A percentile compares a stretch with the other conserved stretches of the same genome.
These are phyloP conservation scores for Halcyon smyrnensis DNA, from an alignment of 2,797 vertebrate genomes.

Conservation along the genomic window DNA sequence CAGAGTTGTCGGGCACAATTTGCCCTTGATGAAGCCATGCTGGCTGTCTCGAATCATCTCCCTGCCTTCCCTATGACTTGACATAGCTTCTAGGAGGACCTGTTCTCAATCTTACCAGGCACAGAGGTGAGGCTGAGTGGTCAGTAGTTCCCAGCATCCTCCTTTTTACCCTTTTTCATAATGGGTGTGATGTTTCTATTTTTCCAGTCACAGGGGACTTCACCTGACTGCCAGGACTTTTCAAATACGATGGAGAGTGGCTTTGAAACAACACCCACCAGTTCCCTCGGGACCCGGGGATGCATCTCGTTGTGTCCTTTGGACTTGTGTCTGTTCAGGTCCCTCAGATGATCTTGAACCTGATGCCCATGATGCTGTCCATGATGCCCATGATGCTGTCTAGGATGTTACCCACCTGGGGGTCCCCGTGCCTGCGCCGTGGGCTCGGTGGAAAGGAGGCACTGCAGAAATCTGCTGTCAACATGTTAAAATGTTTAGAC, in stretches of 20 bases:
- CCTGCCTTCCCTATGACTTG: background rate
- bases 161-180: background rate
- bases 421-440: background rate
- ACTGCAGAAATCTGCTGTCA: background rate
- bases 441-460: background rate
- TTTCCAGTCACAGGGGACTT: background rate
- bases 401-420: background rate
- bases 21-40: background rate
- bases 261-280: background rate
- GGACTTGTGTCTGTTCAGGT: background rate
- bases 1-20: too few species aligned
- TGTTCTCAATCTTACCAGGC: background rate
- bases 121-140: background rate
- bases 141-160: background rate
- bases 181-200: background rate
- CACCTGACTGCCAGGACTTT: background rate
- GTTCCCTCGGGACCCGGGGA: background rate
- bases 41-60: background rate
- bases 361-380: background rate
- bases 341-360: background rate
- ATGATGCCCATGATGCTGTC: too few species aligned
- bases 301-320: too few species aligned
- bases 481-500: background rate
- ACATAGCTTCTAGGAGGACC: background rate
- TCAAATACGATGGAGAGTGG: background rate